phyloP scores from a whole-genome alignment of 2,797 vertebrate species.

The Chaetodon trifasciatus region DNA sequence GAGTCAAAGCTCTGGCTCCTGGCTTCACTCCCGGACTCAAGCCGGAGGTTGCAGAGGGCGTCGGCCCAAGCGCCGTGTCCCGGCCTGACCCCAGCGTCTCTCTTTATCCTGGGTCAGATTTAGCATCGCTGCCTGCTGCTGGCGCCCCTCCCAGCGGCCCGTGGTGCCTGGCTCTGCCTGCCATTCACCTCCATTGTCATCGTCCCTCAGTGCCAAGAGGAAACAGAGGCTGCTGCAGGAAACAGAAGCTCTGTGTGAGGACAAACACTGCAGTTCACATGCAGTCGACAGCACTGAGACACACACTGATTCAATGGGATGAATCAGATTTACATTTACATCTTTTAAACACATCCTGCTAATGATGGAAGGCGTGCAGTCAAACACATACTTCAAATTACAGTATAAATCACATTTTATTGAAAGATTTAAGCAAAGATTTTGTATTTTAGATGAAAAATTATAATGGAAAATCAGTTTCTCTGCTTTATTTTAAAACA shows the following conservation, averaged over 20 bases:
- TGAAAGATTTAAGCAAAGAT: neutral
- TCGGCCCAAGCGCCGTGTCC: slow-evolving; percentile 23
- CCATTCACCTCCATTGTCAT: slow-evolving; percentile 34
- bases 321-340: slow-evolving; percentile 13
- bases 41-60: slow-evolving; percentile 31
- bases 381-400: neutral
- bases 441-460: neutral
- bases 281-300: slow-evolving; percentile 13
- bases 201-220: slow-evolving; percentile 52
- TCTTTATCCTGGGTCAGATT: slow-evolving; percentile 55
- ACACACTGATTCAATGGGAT: neutral
- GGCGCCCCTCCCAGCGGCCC: slow-evolving; percentile 35
- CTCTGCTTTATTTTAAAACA: neutral
- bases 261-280: slow-evolving; percentile 43
- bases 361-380: neutral
- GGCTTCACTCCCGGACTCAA: slow-evolving; percentile 26
- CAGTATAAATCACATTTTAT: neutral
- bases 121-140: slow-evolving; percentile 38
- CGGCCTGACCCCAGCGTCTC: slow-evolving; percentile 43
- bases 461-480: neutral
- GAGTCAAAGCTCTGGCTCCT: slow-evolving; percentile 24
- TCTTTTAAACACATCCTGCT: neutral
- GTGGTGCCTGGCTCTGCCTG: slow-evolving; percentile 65
- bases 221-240: slow-evolving; percentile 59
- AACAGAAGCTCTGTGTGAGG: slow-evolving; percentile 63